Evolutionary conservation across 2,113 vertebrate species (phyloP).

Genomic region (Psammodynastes pulverulentus): DNA sequence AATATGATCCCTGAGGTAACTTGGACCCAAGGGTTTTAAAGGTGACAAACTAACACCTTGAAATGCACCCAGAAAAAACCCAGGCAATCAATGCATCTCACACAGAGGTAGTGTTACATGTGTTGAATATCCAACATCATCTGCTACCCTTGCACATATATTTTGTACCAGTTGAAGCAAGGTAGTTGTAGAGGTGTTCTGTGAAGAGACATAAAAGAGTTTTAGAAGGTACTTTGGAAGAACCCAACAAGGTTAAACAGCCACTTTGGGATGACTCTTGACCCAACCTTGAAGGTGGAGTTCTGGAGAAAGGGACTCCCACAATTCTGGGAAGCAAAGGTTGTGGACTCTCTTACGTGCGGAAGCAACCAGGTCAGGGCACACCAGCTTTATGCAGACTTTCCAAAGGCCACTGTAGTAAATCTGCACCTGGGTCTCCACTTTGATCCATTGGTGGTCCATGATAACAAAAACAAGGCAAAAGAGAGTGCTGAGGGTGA

Average conservation of each 20-base stretch:
- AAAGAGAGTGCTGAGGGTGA: not conserved
- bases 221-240: not conserved
- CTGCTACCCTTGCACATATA: not conserved
- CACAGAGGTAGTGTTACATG: not conserved
- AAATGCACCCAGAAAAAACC: not conserved
- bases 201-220: not conserved
- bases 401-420: slow-evolving; percentile 24
- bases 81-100: not conserved
- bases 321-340: not conserved
- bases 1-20: not conserved
- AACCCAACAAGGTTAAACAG: not conserved
- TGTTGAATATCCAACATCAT: not conserved
- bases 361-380: not conserved
- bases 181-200: not conserved
- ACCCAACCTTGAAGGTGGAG: too few relatives aligned
- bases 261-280: not conserved
- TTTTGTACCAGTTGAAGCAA: not conserved
- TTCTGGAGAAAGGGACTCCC: not conserved
- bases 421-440: not conserved
- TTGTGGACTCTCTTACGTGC: not conserved
- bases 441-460: not conserved
- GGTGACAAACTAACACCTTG: not conserved
- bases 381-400: slow-evolving; percentile 1
- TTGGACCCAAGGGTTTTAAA: not conserved
- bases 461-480: not conserved